Conservation (phyloP, 2,113 vertebrate genomes). For the Sinocyclocheilus anophthalmus region DNA sequence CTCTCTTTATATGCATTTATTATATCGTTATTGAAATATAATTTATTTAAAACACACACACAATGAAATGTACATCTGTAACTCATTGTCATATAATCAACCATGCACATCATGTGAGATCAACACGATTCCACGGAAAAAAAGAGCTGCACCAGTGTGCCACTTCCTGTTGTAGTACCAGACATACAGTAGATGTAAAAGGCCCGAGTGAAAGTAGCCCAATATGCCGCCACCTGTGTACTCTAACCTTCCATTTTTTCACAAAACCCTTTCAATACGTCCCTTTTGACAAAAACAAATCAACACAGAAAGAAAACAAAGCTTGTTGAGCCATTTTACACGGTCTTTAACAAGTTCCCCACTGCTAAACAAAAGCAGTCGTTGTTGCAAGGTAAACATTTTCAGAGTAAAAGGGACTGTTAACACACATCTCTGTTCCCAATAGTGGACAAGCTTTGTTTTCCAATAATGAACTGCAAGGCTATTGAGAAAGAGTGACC, state of each 20-base stretch:
- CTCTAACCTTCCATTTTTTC: background rate
- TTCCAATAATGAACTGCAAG: constrained; percentile 60
- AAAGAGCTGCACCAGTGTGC: background rate
- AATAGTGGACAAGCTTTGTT: constrained; percentile 67
- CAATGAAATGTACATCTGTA: background rate
- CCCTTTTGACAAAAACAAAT: background rate
- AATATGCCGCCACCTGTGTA: background rate
- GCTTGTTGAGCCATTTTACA: constrained; percentile 6
- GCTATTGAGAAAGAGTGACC: constrained; percentile 43
- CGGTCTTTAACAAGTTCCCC: constrained; percentile 24
- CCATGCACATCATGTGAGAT: background rate
- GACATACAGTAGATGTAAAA: background rate
- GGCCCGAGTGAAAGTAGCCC: background rate
- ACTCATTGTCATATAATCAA: background rate
- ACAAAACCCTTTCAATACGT: background rate
- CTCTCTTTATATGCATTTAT: background rate
- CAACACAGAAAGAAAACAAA: constrained; percentile 13
- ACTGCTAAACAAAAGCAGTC: constrained; percentile 28
- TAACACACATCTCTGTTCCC: constrained; percentile 59
- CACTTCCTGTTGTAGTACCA: background rate
- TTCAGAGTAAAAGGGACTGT: background rate
- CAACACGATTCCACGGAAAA: background rate
- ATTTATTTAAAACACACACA: background rate
- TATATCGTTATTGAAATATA: background rate
- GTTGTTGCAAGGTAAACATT: constrained; percentile 26